phyloP scores from a whole-genome alignment of 2,113 vertebrate species.

The Pelodiscus sinensis region DNA sequence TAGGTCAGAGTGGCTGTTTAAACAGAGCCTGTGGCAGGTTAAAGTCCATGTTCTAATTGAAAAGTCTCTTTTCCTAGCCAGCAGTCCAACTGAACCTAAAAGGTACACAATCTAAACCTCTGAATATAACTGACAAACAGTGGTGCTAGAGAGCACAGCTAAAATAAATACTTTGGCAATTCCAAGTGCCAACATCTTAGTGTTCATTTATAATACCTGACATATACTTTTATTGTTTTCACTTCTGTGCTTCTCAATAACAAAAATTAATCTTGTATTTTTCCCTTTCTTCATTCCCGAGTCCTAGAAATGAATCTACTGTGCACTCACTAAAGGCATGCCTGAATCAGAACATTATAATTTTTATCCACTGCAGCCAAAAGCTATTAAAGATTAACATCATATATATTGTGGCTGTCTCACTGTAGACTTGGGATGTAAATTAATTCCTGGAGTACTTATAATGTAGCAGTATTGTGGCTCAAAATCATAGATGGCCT shows the following conservation, averaged over 20 bases:
- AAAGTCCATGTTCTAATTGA: not conserved
- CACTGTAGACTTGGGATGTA: accelerated
- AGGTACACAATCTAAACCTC: not conserved
- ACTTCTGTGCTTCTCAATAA: not conserved
- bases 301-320: not conserved
- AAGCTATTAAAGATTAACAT: not conserved
- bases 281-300: not conserved
- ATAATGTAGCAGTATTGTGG: accelerated
- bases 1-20: not conserved
- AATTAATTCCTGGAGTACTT: accelerated
- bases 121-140: accelerated
- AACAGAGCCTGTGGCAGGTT: not conserved
- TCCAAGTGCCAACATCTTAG: not conserved
- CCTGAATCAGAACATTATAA: not conserved
- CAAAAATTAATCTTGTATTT: accelerated
- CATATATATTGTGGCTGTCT: accelerated
- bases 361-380: accelerated
- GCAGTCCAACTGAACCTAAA: not conserved
- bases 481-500: accelerated
- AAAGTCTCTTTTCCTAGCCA: no score
- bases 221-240: not conserved
- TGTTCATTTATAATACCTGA: accelerated
- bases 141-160: accelerated
- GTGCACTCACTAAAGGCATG: not conserved
- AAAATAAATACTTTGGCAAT: not conserved